Base-by-base conservation (phyloP, 23 tunicate genomes). In the Diplosoma virens region DNA sequence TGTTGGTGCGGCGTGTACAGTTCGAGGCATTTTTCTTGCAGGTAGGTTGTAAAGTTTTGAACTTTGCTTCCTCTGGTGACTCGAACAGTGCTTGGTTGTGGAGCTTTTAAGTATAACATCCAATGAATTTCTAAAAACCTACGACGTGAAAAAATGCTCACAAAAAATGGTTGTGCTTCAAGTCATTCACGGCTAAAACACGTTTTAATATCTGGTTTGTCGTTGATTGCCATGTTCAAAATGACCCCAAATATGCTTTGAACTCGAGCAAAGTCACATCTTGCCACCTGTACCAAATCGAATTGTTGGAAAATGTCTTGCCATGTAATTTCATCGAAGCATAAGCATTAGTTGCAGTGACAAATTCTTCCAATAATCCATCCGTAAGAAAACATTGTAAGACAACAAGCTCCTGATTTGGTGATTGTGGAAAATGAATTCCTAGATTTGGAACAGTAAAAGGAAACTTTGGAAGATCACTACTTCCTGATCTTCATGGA, bases 191-290 rank as follows among this genome's bases (percentile, higher is more conserved):
- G n/a, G 23, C 71, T 65, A n/a, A 65, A 65, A 22, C 29, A 65
- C 24, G 5, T 36, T n/a, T 65, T 65, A 5, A 65, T 29, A 28
- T 65, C n/a, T 11, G 36, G 34, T 65, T 65, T 65, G n/a, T 65
- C 71, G n/a, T 5, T 31, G 24, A 65, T 11, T 7, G 71, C 71
- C 71, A 65, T 29, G 17, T 28, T 65, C 71, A 71, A 47, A 2
- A 71, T n/a, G 23, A 71, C n/a, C 77, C 59, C 14, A 69, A 30
- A 69, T 71, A 71, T 1, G 77, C 77, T 47, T 71, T 47, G 45
- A 71, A 22, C 36, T 71, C 59, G 1, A 30, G 3, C 77, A 71
- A 41, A 5, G 59, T 45, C 30, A 71, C 29, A 41, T 71, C 77
- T 71, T 71, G 27, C 77, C 77, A 71, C 11, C 30, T 14, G 33